Percentiles rank a stretch among this genome's conserved stretches.
Evolutionary conservation across 2,888 invertebrate genomes (phyloP).

Genomic region (Parnassius orleans): DNA sequence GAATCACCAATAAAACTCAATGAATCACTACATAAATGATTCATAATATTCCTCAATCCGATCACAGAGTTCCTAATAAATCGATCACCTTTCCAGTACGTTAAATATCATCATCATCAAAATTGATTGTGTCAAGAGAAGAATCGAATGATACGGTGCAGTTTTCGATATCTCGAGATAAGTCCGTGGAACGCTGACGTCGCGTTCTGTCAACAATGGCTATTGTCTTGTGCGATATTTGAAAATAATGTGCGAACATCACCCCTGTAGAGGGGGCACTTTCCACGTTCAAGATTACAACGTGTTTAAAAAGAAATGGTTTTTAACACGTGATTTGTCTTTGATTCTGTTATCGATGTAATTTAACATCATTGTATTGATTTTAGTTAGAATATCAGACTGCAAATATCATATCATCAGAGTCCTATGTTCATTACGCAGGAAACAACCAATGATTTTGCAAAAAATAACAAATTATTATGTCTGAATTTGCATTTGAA

Average conservation of each 20-base stretch:
- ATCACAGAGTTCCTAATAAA: constrained; percentile 19
- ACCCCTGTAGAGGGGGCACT: constrained; percentile 21
- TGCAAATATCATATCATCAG: too few species aligned
- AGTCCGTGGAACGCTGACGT: constrained; percentile 54
- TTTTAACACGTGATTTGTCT: not conserved
- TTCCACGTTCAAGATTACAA: constrained; percentile 7
- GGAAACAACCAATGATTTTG: too few species aligned
- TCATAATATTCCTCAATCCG: constrained; percentile 27
- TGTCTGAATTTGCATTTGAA: too few species aligned
- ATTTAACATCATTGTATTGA: too few species aligned
- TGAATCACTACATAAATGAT: constrained; percentile 26
- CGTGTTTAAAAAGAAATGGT: not conserved
- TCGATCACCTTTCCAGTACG: constrained; percentile 28
- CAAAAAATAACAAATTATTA: too few species aligned
- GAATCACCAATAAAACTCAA: constrained; percentile 17
- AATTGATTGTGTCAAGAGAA: constrained; percentile 54
- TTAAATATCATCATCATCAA: constrained; percentile 39
- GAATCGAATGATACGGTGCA: constrained; percentile 50
- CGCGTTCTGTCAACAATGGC: constrained; percentile 64
- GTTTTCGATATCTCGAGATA: constrained; percentile 49
- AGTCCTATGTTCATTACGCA: too few species aligned
- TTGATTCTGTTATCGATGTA: too few species aligned
- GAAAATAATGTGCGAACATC: constrained; percentile 54
- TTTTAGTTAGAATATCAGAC: too few species aligned
- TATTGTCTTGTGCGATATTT: constrained; percentile 65